Conservation (phyloP, 2,113 vertebrate species). For the Sphaerodactylus townsendi region DNA sequence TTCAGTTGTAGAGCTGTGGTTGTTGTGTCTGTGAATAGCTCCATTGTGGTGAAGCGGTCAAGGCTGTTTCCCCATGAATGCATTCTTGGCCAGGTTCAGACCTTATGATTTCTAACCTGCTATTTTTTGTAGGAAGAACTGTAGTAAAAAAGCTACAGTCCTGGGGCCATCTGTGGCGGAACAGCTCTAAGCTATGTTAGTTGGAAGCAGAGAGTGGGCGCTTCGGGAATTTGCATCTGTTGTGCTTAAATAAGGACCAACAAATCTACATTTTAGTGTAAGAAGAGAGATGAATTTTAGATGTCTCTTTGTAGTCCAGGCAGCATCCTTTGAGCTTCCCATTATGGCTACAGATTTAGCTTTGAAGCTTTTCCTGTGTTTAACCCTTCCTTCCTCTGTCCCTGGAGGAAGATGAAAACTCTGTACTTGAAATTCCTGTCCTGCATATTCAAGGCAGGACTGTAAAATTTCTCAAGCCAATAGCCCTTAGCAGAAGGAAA, state of each 20-base stretch:
- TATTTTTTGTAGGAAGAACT: neutral
- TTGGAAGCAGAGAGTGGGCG: neutral
- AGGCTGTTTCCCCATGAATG: constrained; percentile 5
- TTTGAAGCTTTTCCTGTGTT: neutral
- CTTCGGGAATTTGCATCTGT: neutral
- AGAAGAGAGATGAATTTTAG: neutral
- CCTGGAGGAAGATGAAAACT: neutral
- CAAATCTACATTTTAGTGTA: neutral
- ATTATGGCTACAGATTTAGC: neutral
- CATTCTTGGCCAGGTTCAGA: neutral
- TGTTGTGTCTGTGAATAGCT: constrained; percentile 6
- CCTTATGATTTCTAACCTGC: neutral
- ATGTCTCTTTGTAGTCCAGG: neutral
- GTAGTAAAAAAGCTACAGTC: neutral
- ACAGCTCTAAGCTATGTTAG: neutral
- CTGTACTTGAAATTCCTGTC: neutral
- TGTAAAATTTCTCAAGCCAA: neutral
- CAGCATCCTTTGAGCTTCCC: neutral
- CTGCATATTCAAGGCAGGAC: neutral
- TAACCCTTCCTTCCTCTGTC: neutral
- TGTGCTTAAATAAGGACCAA: accelerated
- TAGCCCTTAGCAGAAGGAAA: neutral
- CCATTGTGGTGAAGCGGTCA: neutral
- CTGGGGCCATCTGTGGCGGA: neutral
- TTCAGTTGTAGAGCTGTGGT: neutral